phyloP scores from a whole-genome alignment of 2,888 invertebrate species.

The Hanleya hanleyi region DNA sequence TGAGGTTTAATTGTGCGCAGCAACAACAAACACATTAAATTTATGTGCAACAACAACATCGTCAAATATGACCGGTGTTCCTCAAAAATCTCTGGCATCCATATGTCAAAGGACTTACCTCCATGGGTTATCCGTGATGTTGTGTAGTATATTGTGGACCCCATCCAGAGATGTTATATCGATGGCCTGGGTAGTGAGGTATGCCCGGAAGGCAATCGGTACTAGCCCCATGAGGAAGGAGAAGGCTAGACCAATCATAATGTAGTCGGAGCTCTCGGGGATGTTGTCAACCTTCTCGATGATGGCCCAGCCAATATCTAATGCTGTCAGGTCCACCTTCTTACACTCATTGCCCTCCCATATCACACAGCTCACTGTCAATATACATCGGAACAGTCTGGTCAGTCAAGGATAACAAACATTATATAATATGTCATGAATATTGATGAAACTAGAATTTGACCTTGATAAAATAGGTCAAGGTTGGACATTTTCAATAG shows the following conservation, averaged over 20 bases:
- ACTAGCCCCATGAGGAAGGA: slow-evolving; percentile 61
- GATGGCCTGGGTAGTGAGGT: slow-evolving; percentile 53
- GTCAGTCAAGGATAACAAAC: background rate
- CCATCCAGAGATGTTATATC: slow-evolving; percentile 30
- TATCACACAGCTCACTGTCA: slow-evolving; percentile 92
- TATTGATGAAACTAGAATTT: background rate
- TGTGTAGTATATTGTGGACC: slow-evolving; percentile 25
- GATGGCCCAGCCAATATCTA: slow-evolving; percentile 95
- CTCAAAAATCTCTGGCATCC: background rate
- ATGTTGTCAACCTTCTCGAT: slow-evolving; percentile 91
- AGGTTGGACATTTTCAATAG: too few relatives aligned
- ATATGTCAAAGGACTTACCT: slow-evolving; percentile 43
- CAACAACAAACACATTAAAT: too few relatives aligned
- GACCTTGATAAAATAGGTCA: too few relatives aligned
- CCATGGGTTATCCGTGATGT: slow-evolving; percentile 46
- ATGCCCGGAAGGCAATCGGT: slow-evolving; percentile 64
- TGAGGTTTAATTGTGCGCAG: too few relatives aligned
- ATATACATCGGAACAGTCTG: background rate
- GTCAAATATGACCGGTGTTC: too few relatives aligned
- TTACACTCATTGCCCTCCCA: slow-evolving; percentile 94
- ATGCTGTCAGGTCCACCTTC: slow-evolving; percentile 92
- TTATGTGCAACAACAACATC: background rate
- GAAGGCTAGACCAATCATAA: slow-evolving; percentile 77
- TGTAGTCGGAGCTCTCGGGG: slow-evolving; percentile 86
- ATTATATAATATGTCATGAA: background rate